phyloP scores from a whole-genome alignment of 2,888 invertebrate species.

The Tetranychus piercei region DNA sequence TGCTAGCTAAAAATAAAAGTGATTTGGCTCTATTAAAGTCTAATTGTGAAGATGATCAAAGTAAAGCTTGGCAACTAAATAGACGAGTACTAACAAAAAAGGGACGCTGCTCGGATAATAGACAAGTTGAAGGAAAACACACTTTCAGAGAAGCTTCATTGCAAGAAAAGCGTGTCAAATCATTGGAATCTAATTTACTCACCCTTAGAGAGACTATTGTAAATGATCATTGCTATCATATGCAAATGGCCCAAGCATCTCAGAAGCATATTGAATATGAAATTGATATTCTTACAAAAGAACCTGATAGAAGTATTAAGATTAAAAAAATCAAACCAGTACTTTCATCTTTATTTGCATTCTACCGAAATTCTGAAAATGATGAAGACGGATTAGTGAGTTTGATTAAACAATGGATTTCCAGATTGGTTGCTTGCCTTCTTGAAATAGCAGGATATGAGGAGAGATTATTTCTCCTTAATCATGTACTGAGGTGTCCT shows the following conservation, averaged over 20 bases:
- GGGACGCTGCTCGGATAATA: constrained; percentile 18
- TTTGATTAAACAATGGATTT: constrained; percentile 13
- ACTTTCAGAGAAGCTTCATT: constrained; percentile 17
- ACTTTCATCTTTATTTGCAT: constrained; percentile 21
- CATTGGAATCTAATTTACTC: constrained; percentile 16
- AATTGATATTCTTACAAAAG: constrained; percentile 9
- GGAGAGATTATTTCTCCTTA: constrained; percentile 20
- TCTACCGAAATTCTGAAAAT: constrained; percentile 14
- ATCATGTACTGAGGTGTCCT: constrained; percentile 22
- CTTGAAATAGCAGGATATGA: constrained; percentile 11
- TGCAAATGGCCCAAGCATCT: constrained; percentile 13
- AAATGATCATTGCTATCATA: constrained; percentile 18
- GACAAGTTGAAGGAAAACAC: constrained; percentile 18
- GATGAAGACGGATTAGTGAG: constrained; percentile 13
- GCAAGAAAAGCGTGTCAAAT: constrained; percentile 9
- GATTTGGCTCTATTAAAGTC: constrained; percentile 2
- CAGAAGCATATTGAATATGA: constrained; percentile 17
- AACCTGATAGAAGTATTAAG: constrained; percentile 4
- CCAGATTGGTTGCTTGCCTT: background rate
- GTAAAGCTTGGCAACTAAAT: constrained; percentile 18
- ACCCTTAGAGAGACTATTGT: constrained; percentile 15
- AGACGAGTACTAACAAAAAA: constrained; percentile 4
- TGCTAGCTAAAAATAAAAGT: constrained; percentile 12
- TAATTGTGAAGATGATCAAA: background rate
- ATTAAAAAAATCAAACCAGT: constrained; percentile 12